Evolutionary conservation across 2,113 vertebrate genomes (phyloP), one percentile per base, ranked within the genome.

Genomic region (Myotis davidii): DNA sequence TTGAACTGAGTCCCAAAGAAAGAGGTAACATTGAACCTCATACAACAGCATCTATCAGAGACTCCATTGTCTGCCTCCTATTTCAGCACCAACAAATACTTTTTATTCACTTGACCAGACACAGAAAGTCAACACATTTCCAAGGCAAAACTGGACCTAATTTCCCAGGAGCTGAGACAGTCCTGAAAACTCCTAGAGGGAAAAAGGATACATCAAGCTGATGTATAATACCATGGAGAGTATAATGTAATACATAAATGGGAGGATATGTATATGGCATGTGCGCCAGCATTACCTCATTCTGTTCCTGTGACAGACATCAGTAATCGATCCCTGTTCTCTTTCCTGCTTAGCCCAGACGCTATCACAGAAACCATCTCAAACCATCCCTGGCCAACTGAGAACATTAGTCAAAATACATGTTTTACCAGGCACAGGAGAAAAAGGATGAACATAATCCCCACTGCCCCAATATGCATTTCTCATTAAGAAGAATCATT

Each of bases 191-290:
- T 64, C 96, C 59, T 56, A 11, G n/a, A 48, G 85, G 61, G 79
- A 61, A 90, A 95, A 94, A n/a, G 85, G n/a, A 77, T 95, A 79
- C 82, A 45, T 32, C 29, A 64, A 86, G 25, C 65, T 65, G 72
- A 27, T 61, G 23, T 61, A 61, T 61, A n/a, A 61, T 61, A 61
- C 23, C 10, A 61, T 4, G 7, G 56, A 23, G 56, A 27, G 56
- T 61, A 61, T 61, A 61, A 61, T 61, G 11, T 27, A 61, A 61
- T 61, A 61, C 56, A 61, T 61, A 61, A 61, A 61, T 61, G 25
- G 23, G 59, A 61, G 59, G 90, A 50, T 52, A 72, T 69, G 69
- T 67, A 54, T 18, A 3, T 59, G 52, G 32, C 73, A 88, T 13
- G 5, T n/a, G 27, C 20, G 23, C 54, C 74, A 59, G 48, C 3